phyloP scores from a whole-genome alignment of 2,113 vertebrate species.

The Anoura caudifer region DNA sequence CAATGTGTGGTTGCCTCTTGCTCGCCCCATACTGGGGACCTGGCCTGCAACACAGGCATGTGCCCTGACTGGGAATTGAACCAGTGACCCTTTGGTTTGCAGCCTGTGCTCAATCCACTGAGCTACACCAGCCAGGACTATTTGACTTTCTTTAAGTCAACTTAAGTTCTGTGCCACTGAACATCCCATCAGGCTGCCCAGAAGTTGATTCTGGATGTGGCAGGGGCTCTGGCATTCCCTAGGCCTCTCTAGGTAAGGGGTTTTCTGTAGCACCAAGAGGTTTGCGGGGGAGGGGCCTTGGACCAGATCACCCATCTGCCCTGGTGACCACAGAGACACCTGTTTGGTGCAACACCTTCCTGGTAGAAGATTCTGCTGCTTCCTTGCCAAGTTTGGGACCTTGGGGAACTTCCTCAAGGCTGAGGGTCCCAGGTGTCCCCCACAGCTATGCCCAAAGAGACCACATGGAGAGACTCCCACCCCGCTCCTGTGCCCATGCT shows the following conservation, averaged over 20 bases:
- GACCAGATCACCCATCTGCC: neutral
- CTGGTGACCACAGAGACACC: neutral
- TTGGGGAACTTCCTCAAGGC: neutral
- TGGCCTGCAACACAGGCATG: too few species aligned
- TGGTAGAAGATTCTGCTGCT: neutral
- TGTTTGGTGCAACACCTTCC: neutral
- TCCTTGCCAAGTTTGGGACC: neutral
- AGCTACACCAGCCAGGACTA: neutral
- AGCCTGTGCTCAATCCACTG: too few species aligned
- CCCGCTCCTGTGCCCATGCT: neutral
- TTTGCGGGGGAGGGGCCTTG: neutral
- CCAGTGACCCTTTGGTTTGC: too few species aligned
- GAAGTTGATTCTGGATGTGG: neutral
- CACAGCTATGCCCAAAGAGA: neutral
- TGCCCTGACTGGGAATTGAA: too few species aligned
- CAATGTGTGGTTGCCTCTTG: too few species aligned
- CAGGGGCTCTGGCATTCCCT: neutral
- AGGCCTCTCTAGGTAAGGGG: neutral
- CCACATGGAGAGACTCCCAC: neutral
- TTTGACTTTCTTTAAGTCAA: neutral
- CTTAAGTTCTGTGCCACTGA: neutral
- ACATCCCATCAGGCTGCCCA: neutral
- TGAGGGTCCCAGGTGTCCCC: neutral
- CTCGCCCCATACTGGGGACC: too few species aligned
- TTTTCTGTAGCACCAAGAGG: neutral